phyloP scores from a whole-genome alignment of 2,888 invertebrate species.

The Volucella inflata region DNA sequence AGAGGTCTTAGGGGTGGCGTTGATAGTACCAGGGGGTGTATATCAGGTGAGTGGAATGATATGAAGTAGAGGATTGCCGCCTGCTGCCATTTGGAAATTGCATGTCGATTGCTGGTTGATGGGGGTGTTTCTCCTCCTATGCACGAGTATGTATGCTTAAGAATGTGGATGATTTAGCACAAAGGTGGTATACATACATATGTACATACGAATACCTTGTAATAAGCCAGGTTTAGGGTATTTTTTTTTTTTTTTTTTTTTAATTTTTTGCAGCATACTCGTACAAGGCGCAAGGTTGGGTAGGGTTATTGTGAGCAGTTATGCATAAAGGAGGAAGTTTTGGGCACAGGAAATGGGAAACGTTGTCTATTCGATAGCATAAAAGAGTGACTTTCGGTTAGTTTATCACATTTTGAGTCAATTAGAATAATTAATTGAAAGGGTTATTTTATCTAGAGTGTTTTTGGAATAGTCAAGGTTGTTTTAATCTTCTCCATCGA shows the following conservation, averaged over 20 bases:
- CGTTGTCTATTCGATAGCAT: constrained; percentile 24
- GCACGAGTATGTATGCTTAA: constrained; percentile 6
- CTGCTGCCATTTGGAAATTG: constrained; percentile 74
- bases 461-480: no score
- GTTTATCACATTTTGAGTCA: constrained; percentile 26
- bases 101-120: constrained; percentile 67
- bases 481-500: no score
- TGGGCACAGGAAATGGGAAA: neutral
- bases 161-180: constrained; percentile 68
- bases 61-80: constrained; percentile 59
- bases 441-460: no score
- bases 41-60: constrained; percentile 43
- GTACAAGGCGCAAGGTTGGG: neutral
- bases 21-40: neutral
- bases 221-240: constrained; percentile 52
- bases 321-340: no score
- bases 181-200: neutral
- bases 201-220: constrained; percentile 44
- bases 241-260: neutral
- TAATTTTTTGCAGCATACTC: constrained; percentile 11
- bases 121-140: constrained; percentile 4
- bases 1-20: constrained; percentile 4
- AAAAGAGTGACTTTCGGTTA: constrained; percentile 22
- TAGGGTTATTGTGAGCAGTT: neutral
- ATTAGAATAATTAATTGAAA: constrained; percentile 12